Conservation (phyloP, 2,113 vertebrate genomes). For the Formicarius rufipectus region DNA sequence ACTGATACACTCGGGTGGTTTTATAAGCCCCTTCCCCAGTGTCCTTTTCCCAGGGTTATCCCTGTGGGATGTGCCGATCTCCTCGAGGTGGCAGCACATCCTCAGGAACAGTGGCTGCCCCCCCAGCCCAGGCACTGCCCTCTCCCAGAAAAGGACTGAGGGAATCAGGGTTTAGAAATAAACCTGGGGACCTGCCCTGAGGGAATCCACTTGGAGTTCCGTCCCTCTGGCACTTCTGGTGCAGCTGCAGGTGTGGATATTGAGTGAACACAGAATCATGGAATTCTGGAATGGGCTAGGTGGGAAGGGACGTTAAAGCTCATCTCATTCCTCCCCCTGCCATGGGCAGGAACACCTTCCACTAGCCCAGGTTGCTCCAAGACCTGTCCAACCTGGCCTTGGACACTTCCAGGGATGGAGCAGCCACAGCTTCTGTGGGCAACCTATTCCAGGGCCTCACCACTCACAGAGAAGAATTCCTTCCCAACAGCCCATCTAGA, state of each 20-base stretch:
- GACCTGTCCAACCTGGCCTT: rapidly evolving
- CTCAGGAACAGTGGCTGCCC: not conserved
- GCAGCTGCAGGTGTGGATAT: not conserved
- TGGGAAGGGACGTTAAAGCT: not conserved
- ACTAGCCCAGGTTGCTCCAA: not conserved
- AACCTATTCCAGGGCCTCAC: not conserved
- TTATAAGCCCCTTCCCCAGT: not conserved
- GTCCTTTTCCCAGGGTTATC: not conserved
- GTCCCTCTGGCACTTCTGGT: not conserved
- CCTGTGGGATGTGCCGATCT: not conserved
- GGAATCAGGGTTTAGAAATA: not conserved
- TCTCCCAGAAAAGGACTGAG: not conserved
- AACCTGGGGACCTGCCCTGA: not conserved
- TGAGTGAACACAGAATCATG: not conserved
- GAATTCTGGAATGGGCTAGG: not conserved
- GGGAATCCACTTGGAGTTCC: not conserved
- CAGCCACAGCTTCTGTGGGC: not conserved
- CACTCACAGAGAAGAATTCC: not conserved
- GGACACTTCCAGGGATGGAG: not conserved
- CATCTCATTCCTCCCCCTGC: not conserved
- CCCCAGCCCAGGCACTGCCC: not conserved
- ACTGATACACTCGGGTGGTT: rapidly evolving
- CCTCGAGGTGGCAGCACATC: not conserved
- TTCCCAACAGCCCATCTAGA: not conserved
- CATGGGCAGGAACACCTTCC: not conserved